phyloP scores from a whole-genome alignment of 30 jellyfish, hydroid and myxozoan species.

The Hydractinia symbiolongicarpus region DNA sequence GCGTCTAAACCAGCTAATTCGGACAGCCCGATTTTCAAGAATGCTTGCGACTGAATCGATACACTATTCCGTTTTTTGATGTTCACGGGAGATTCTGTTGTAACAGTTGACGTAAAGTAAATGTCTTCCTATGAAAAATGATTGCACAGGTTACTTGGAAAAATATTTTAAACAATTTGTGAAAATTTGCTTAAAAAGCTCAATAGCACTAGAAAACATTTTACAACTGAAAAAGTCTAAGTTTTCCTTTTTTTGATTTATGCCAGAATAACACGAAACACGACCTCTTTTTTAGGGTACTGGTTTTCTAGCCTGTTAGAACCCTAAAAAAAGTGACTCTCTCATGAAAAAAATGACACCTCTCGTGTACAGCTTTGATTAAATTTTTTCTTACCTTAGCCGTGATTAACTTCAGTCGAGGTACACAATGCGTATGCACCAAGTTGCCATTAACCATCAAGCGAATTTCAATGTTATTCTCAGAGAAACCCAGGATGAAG shows the following conservation, averaged over 20 bases:
- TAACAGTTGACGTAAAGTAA: conserved; percentile 27
- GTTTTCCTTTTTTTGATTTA: no score
- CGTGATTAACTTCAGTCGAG: conserved; percentile 64
- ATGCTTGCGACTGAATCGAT: conserved; percentile 17
- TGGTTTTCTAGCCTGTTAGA: no score
- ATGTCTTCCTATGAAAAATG: conserved; percentile 20
- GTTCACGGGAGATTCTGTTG: neutral
- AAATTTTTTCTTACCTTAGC: conserved; percentile 61
- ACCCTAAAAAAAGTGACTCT: no score
- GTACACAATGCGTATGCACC: conserved; percentile 81
- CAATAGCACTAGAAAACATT: no score
- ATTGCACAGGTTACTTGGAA: no score
- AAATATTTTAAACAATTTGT: no score
- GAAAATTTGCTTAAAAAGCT: no score
- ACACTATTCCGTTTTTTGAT: neutral
- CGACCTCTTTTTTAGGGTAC: no score
- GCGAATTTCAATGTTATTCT: conserved; percentile 83
- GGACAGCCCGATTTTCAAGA: conserved; percentile 35
- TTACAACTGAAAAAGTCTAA: no score
- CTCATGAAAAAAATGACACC: no score
- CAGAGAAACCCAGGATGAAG: conserved; percentile 86
- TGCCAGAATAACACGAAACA: no score
- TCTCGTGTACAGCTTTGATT: no score
- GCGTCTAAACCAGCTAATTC: conserved; percentile 38
- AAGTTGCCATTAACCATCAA: conserved; percentile 88